Base-by-base conservation (phyloP, 2,797 vertebrate genomes). In the Anas acuta region DNA sequence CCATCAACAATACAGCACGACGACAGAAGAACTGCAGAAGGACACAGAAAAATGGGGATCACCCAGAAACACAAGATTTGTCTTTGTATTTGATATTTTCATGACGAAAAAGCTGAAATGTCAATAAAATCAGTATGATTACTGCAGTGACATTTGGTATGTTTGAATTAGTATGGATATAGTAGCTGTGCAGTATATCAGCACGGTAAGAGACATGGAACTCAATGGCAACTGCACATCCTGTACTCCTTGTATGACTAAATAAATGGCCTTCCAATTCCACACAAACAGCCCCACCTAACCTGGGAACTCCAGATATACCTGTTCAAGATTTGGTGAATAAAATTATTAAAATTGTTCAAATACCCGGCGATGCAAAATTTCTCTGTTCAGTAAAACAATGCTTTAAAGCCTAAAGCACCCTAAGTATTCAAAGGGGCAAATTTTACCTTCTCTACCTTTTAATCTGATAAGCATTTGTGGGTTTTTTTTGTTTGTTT, bases 1-100 rank as follows among this genome's bases (percentile, higher is more conserved):
- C 91, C 93, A 96, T 93, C 58, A 88, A 93, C 53, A 49, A 5
- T 39, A 39, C 2, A 54, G 45, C 7, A 30, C 43, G 84, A 47
- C 25, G 75, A 61, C 11, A 65, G 61, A 58, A 74, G 56, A 33
- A n/a, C 86, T 89, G 47, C 80, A 93, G 66, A 78, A 75, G 67
- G 23, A 71, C 47, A 84, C 10, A 54, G 60, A 66, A 90, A 51
- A 47, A 64, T 8, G 11, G 22, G 1, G 5, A 74, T 4, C 39
- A 86, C 10, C 6, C 57, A 64, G 53, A 73, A 49, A 65, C 49
- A 64, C 4, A 5, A 12, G 11, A 43, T 45, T 51, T 33, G 33
- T 57, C 62, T 33, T 74, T 28, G 15, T 19, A 71, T 45, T 47
- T 32, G 11, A 14, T 23, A n/a, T 51, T 83, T 88, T n/a, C 25